Evolutionary conservation across 2,888 invertebrate species (phyloP).

Genomic region (Mellilla xanthometata): DNA sequence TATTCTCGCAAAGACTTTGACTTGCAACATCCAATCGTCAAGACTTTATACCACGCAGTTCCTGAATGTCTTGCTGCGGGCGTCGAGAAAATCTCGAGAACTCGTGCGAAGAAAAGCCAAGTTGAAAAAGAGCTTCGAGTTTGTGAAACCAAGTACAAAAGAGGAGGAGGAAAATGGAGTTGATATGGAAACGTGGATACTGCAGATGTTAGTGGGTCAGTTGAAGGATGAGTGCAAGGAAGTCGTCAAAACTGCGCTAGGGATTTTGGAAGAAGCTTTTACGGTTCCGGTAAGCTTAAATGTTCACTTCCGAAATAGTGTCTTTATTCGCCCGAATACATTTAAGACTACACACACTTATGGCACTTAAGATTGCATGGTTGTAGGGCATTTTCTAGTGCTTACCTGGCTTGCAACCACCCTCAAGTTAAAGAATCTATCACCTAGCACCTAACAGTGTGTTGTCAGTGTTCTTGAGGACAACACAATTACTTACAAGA

Average conservation of each 20-base stretch:
- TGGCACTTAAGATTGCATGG: too few species aligned
- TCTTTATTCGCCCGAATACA: too few species aligned
- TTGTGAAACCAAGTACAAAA: constrained; percentile 49
- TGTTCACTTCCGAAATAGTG: too few species aligned
- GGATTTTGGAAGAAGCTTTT: constrained; percentile 95
- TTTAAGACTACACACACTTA: too few species aligned
- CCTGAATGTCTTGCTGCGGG: constrained; percentile 92
- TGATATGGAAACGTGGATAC: constrained; percentile 92
- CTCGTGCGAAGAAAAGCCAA: constrained; percentile 68
- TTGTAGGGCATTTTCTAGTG: too few species aligned
- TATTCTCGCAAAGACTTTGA: constrained; percentile 83
- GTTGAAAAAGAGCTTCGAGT: constrained; percentile 62
- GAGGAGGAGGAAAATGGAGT: constrained; percentile 60
- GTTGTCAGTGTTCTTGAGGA: too few species aligned
- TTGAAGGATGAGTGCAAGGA: constrained; percentile 91
- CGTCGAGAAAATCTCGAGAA: constrained; percentile 78
- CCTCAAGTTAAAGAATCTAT: too few species aligned
- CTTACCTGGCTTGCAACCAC: too few species aligned
- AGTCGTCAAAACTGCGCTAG: constrained; percentile 90
- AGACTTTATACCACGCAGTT: constrained; percentile 95
- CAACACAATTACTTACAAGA: too few species aligned
- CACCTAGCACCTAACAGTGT: too few species aligned
- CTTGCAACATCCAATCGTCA: constrained; percentile 81
- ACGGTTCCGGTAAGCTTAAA: constrained; percentile 91
- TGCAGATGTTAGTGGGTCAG: constrained; percentile 92